Evolutionary conservation across 2,113 vertebrate species (phyloP).

Genomic region (Chamaetylas fuelleborni): DNA sequence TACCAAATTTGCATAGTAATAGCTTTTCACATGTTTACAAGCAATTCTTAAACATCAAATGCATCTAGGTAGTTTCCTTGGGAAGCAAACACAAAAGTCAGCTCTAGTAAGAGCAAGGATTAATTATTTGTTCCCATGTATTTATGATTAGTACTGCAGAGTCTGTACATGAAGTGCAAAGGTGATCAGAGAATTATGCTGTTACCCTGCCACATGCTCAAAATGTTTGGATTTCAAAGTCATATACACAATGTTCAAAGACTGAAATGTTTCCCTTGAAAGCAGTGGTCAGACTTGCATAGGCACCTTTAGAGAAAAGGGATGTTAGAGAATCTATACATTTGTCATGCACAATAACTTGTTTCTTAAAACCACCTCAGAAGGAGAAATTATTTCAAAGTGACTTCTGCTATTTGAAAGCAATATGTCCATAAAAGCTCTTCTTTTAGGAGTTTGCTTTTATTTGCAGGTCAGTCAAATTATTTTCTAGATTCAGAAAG

Average conservation of each 20-base stretch:
- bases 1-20: background rate
- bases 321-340: background rate
- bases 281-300: background rate
- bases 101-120: background rate
- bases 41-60: background rate
- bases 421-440: background rate
- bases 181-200: background rate
- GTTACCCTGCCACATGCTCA: rapidly evolving
- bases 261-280: background rate
- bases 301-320: background rate
- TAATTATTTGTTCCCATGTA: background rate
- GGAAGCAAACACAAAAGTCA: background rate
- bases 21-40: background rate
- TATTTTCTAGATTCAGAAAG: background rate
- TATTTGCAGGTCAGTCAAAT: background rate
- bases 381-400: background rate
- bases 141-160: background rate
- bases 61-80: background rate
- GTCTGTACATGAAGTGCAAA: background rate
- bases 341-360: background rate
- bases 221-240: background rate
- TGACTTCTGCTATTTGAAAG: background rate
- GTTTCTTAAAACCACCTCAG: background rate
- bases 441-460: background rate
- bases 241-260: background rate